Percentiles rank a stretch among this genome's conserved stretches.
Evolutionary conservation across 64 coral and sea anemone genomes (phyloP).

Genomic region (Montipora efflorescens): DNA sequence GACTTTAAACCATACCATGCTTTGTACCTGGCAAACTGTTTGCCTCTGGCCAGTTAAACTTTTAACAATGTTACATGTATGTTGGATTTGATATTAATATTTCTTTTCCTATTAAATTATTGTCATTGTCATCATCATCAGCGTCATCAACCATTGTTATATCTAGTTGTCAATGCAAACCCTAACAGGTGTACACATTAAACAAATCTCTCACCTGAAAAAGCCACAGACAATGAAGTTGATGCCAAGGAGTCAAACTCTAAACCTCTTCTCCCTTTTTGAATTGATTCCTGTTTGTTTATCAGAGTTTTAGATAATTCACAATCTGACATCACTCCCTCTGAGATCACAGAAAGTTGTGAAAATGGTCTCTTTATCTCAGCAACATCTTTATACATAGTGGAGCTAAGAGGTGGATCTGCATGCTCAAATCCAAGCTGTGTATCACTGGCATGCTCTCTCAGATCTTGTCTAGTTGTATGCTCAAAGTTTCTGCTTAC

Average conservation of each 20-base stretch:
- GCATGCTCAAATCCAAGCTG: neutral
- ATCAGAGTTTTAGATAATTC: neutral
- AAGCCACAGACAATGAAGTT: slow-evolving; percentile 22
- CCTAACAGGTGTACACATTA: neutral
- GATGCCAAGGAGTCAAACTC: slow-evolving; percentile 24
- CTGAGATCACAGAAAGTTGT: slow-evolving; percentile 21
- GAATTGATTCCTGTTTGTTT: neutral
- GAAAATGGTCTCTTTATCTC: slow-evolving; percentile 33
- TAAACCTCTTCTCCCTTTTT: neutral
- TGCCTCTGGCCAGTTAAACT: no score
- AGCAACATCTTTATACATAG: neutral
- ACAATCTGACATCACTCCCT: neutral
- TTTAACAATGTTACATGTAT: no score
- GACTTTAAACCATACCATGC: no score
- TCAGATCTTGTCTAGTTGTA: neutral
- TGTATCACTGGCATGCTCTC: neutral
- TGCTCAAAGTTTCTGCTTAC: neutral
- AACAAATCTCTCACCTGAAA: slow-evolving; percentile 19
- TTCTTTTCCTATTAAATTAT: no score
- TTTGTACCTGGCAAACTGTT: no score
- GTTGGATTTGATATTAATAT: no score
- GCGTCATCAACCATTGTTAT: no score
- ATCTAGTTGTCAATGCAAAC: no score
- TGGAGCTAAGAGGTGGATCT: slow-evolving; percentile 23
- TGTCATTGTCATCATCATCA: no score